Percentiles rank a stretch among this genome's conserved stretches.
Conservation (phyloP, 2,888 invertebrate species). For the Trichogramma dendrolimi region DNA sequence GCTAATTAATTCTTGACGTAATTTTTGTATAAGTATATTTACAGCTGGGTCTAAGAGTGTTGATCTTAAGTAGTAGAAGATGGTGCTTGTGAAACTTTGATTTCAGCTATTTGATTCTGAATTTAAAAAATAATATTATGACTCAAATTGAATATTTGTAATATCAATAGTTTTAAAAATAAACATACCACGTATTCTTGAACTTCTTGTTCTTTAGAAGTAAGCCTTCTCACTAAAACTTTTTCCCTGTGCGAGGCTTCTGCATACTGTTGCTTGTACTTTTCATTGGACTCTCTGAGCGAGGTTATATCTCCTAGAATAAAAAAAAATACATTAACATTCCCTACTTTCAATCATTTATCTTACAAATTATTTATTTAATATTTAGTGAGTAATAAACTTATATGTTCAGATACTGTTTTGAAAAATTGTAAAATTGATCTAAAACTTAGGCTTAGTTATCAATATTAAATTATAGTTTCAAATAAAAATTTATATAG, state of each 20-base stretch:
- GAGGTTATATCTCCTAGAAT: conserved; percentile 67
- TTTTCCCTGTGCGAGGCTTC: conserved; percentile 90
- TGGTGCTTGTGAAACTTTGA: conserved; percentile 85
- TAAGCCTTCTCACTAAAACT: conserved; percentile 84
- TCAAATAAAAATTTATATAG: neutral
- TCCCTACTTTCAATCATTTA: conserved; percentile 2
- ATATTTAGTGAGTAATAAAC: neutral
- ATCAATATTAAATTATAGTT: conserved; percentile 3
- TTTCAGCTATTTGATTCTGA: conserved; percentile 89
- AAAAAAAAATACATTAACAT: conserved; percentile 21
- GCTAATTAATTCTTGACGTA: conserved; percentile 84
- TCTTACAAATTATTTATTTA: conserved; percentile 7
- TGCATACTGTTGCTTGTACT: conserved; percentile 73
- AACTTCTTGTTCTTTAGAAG: conserved; percentile 94
- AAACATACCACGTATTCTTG: conserved; percentile 88
- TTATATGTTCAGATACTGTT: neutral
- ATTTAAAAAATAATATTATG: conserved; percentile 25
- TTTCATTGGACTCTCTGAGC: conserved; percentile 73
- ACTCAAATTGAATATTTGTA: conserved; percentile 2
- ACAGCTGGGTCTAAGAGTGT: conserved; percentile 92
- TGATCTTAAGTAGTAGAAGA: conserved; percentile 70
- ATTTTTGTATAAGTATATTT: conserved; percentile 84
- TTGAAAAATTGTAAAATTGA: too few relatives aligned
- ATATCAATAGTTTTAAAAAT: conserved; percentile 2
- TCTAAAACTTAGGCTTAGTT: too few relatives aligned